Percentiles rank a stretch among this genome's conserved stretches.
Conservation (phyloP, 2,888 invertebrate genomes). For the Escarpia spicata region DNA sequence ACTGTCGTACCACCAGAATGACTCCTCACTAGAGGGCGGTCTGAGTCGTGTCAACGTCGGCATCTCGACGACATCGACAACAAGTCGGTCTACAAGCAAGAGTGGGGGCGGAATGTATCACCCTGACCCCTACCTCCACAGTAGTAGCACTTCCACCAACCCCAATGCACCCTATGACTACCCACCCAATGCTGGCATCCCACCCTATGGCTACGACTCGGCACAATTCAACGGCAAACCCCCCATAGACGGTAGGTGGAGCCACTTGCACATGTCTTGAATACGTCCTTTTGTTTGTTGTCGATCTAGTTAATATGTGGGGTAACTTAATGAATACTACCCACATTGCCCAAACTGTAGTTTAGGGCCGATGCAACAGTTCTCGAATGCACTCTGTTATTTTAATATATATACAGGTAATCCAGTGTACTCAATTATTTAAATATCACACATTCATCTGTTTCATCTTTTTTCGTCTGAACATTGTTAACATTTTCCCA, state of each 20-base stretch:
- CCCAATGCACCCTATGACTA: conserved; percentile 45
- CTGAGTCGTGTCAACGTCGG: conserved; percentile 73
- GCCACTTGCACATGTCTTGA: not conserved
- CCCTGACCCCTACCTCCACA: conserved; percentile 60
- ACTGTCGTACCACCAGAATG: conserved; percentile 79
- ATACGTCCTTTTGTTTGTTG: not conserved
- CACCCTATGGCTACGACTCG: conserved; percentile 47
- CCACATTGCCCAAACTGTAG: too few species aligned
- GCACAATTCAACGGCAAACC: conserved; percentile 18
- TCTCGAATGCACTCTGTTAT: too few species aligned
- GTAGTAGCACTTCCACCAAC: conserved; percentile 61
- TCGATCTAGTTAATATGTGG: not conserved
- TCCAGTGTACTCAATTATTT: too few species aligned
- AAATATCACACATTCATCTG: too few species aligned
- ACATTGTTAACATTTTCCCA: too few species aligned
- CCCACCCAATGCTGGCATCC: conserved; percentile 46
- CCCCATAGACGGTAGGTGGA: conserved; percentile 18
- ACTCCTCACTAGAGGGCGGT: conserved; percentile 65
- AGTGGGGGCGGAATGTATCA: conserved; percentile 81
- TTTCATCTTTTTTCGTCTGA: too few species aligned
- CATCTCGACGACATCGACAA: conserved; percentile 93
- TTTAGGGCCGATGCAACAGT: too few species aligned
- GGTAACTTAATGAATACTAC: too few species aligned
- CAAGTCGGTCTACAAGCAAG: conserved; percentile 92
- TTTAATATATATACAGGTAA: too few species aligned